These are phyloP conservation scores for Malurus cyaneus DNA, from an alignment of 2,113 vertebrate genomes.

Conservation along the genomic window DNA sequence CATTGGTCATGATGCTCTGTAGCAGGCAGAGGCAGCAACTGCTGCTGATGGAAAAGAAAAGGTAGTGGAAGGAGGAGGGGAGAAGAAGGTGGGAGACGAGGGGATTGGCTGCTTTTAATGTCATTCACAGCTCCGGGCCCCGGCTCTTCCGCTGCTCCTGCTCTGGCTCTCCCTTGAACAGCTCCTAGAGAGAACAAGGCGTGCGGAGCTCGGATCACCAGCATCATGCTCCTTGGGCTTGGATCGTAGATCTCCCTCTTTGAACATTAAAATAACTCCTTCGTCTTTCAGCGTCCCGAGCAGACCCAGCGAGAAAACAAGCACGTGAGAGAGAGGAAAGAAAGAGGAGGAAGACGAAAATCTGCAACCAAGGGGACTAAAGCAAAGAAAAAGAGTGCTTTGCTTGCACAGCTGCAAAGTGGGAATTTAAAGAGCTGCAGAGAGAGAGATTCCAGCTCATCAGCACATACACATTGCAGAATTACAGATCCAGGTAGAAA, in stretches of 20 bases:
- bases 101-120: slow-evolving; percentile 53
- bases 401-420: slow-evolving; percentile 63
- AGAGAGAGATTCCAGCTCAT: slow-evolving; percentile 63
- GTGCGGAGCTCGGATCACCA: slow-evolving; percentile 64
- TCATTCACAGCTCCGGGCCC: slow-evolving; percentile 27
- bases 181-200: slow-evolving; percentile 66
- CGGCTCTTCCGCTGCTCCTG: slow-evolving; percentile 68
- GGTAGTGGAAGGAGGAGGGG: slow-evolving; percentile 50
- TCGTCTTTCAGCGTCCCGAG: slow-evolving; percentile 34
- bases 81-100: background rate
- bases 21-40: slow-evolving; percentile 22
- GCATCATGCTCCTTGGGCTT: slow-evolving; percentile 69
- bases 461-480: slow-evolving; percentile 66
- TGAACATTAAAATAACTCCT: slow-evolving; percentile 17
- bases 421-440: slow-evolving; percentile 69
- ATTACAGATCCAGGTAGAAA: slow-evolving; percentile 75
- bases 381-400: slow-evolving; percentile 57
- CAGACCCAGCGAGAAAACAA: slow-evolving; percentile 19
- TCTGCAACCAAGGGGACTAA: slow-evolving; percentile 64
- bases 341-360: slow-evolving; percentile 49
- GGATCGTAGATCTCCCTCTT: slow-evolving; percentile 47
- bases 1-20: slow-evolving; percentile 28
- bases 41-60: slow-evolving; percentile 58
- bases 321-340: slow-evolving; percentile 8
- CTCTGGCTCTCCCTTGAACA: slow-evolving; percentile 61